Evolutionary conservation across 2,113 vertebrate genomes (phyloP).

Genomic region (Heloderma charlesbogerti): DNA sequence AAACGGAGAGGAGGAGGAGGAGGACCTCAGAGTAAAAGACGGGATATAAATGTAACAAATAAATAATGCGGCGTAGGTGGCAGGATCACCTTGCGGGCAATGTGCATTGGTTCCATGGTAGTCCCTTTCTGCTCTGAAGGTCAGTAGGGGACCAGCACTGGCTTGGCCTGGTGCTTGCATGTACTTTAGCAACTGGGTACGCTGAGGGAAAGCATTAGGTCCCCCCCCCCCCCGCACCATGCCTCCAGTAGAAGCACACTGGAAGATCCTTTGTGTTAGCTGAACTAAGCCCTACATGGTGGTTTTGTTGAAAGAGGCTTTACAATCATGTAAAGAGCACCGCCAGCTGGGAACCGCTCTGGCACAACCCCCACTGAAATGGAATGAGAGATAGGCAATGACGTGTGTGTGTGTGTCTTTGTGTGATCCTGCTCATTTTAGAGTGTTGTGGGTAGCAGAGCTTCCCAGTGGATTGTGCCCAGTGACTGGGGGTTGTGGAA

Average conservation of each 20-base stretch:
- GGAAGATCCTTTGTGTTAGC: not conserved
- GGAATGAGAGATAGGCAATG: no score
- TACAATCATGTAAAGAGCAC: not conserved
- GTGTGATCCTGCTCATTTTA: no score
- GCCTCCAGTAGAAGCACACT: not conserved
- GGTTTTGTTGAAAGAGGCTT: not conserved
- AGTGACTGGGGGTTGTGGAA: accelerated
- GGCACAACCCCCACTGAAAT: no score
- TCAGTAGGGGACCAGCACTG: not conserved
- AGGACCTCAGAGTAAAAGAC: no score
- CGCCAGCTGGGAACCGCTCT: not conserved
- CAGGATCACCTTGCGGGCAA: not conserved
- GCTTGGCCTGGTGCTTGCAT: not conserved
- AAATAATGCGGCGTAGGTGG: not conserved
- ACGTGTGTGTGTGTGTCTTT: no score
- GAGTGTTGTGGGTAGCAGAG: not conserved
- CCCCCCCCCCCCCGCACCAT: not conserved
- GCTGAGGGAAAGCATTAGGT: not conserved
- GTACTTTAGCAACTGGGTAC: not conserved
- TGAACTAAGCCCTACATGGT: not conserved
- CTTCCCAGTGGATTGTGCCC: not conserved
- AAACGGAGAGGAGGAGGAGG: no score
- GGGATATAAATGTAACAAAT: no score
- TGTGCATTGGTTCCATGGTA: not conserved
- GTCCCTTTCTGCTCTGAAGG: not conserved